These are phyloP conservation scores for Actenoides lindsayi DNA, from an alignment of 2,113 vertebrate genomes.

Conservation along the genomic window DNA sequence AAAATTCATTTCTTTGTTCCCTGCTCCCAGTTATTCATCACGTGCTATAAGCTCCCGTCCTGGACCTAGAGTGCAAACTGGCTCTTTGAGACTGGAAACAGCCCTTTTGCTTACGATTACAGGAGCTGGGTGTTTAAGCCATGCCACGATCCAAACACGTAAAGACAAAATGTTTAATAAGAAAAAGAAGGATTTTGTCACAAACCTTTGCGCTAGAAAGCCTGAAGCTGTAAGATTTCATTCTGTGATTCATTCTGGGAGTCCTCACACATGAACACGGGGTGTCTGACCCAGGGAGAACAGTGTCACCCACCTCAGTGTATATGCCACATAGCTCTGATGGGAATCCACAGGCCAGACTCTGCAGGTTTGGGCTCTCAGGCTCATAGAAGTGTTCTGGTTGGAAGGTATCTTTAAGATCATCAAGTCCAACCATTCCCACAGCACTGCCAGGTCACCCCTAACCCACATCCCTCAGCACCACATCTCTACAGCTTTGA, in stretches of 20 bases:
- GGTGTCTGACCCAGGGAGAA: neutral
- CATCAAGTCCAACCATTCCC: neutral
- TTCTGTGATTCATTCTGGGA: neutral
- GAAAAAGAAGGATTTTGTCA: neutral
- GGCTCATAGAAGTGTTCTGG: neutral
- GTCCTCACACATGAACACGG: neutral
- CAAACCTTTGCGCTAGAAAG: neutral
- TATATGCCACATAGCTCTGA: fast-evolving
- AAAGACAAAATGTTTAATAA: neutral
- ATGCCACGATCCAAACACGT: neutral
- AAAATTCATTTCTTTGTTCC: neutral
- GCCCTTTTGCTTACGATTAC: neutral
- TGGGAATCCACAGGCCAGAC: fast-evolving
- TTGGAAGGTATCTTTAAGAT: neutral
- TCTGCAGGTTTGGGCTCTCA: neutral
- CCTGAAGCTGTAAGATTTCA: neutral
- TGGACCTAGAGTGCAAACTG: neutral
- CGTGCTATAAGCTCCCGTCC: neutral
- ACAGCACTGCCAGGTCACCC: neutral
- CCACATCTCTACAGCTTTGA: neutral
- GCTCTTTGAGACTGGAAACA: neutral
- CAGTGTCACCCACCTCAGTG: neutral
- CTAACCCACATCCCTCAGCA: neutral
- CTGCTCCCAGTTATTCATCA: neutral
- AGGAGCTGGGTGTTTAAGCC: neutral